Evolutionary conservation across 2,113 vertebrate genomes (phyloP), one percentile per base, ranked within the genome.

Genomic region (Pterocles gutturalis): DNA sequence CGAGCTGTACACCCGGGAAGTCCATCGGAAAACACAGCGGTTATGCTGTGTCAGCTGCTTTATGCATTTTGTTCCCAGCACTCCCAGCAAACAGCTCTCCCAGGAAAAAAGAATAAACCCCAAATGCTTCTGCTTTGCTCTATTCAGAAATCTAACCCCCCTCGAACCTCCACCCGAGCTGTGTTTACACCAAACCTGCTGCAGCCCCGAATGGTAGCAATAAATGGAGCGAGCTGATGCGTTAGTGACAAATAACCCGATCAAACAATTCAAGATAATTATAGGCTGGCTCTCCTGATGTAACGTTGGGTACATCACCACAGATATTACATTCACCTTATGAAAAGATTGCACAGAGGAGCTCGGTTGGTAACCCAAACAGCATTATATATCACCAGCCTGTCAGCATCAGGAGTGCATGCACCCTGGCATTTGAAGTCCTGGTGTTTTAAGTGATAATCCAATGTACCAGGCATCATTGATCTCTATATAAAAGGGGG

Each of bases 261-360:
- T 94, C 96, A 89, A 65, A 92, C 64, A 73, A 26, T 73, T 87
- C 77, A 22, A 49, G 38, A 80, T 96, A 96, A 94, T 97, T 92
- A 87, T 77, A 89, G 96, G 97, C 96, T 95, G 79, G 91, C 94
- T 95, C 90, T 95, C 83, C 90, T 89, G 94, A 98, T 91, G 89
- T 94, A 94, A 94, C 58, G 17, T 25, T 93, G 87, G 96, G 96
- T 96, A 93, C 75, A 91, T 90, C 87, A 83, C 84, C 72, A 87
- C 96, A 89, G 88, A 91, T 70, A 78, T 48, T 86, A 87, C 89
- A 95, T 93, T 96, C 96, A 91, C 87, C 94, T 96, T 90, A 71
- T 38, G 66, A 93, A 94, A 86, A 91, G 87, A 87, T 83, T 87
- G 96, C 86, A 84, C 62, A 61, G 73, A 76, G 34, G 34, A 91